These are phyloP conservation scores for Lepidochrysops patricia DNA, from an alignment of 2,888 invertebrate genomes.

Conservation along the genomic window DNA sequence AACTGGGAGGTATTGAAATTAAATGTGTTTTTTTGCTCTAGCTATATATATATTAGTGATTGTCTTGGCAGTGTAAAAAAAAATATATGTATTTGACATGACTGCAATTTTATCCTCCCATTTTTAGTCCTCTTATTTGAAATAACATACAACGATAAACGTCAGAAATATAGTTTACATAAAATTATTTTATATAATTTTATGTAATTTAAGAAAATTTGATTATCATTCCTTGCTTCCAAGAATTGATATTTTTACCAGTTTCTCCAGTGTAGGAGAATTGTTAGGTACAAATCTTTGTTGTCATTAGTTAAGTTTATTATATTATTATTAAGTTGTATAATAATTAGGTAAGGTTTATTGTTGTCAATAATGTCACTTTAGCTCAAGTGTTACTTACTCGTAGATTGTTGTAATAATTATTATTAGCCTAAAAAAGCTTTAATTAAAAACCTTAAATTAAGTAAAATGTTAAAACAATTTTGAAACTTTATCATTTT, in stretches of 20 bases:
- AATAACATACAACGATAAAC: neutral
- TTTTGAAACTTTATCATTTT: too few relatives aligned
- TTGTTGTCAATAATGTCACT: neutral
- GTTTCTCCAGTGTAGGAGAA: neutral
- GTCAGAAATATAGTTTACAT: neutral
- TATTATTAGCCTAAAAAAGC: too few relatives aligned
- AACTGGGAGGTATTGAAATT: too few relatives aligned
- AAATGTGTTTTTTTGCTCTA: too few relatives aligned
- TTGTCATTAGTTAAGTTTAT: slow-evolving; percentile 1
- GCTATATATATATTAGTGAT: too few relatives aligned
- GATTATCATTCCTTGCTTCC: neutral
- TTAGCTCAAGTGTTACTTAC: too few relatives aligned
- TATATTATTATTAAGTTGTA: neutral
- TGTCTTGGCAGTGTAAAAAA: too few relatives aligned
- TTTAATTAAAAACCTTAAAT: too few relatives aligned
- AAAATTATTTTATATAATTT: neutral
- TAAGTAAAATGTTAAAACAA: too few relatives aligned
- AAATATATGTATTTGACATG: too few relatives aligned
- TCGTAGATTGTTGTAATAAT: too few relatives aligned
- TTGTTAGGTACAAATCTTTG: neutral
- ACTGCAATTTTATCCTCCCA: neutral
- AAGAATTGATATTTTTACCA: neutral
- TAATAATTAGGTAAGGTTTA: neutral
- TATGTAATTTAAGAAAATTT: neutral
- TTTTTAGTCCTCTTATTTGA: neutral